Evolutionary conservation across 2,797 vertebrate species (phyloP).

Genomic region (Chaunax sp.): DNA sequence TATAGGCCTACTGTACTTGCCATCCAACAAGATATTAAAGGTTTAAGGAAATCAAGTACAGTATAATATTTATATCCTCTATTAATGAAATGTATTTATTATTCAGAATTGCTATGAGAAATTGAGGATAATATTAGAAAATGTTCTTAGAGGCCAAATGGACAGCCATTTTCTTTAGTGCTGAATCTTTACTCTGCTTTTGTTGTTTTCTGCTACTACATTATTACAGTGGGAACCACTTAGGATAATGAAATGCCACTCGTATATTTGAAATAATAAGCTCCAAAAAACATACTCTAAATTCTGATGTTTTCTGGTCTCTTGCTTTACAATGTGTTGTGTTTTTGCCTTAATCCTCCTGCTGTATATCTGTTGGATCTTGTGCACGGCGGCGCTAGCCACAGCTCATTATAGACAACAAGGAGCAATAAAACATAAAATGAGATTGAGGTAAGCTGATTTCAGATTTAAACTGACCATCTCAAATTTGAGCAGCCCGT

Average conservation of each 20-base stretch:
- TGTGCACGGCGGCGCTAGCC: slow-evolving; percentile 25
- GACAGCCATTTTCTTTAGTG: slow-evolving; percentile 35
- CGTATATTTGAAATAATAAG: slow-evolving; percentile 48
- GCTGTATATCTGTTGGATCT: slow-evolving; percentile 44
- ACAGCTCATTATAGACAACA: slow-evolving; percentile 67
- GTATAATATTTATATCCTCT: background rate
- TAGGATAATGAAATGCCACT: slow-evolving; percentile 58
- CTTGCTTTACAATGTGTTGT: slow-evolving; percentile 45
- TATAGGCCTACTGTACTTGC: too few relatives aligned
- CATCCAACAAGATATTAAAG: too few relatives aligned
- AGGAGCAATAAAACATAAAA: slow-evolving; percentile 73
- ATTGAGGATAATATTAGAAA: background rate
- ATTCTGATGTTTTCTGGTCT: slow-evolving; percentile 33
- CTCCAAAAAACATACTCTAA: slow-evolving; percentile 18
- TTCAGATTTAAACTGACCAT: slow-evolving; percentile 80
- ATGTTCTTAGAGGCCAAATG: slow-evolving; percentile 21
- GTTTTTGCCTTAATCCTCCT: slow-evolving; percentile 64
- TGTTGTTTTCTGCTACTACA: slow-evolving; percentile 36
- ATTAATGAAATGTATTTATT: background rate
- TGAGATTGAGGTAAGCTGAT: slow-evolving; percentile 83
- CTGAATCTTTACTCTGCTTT: slow-evolving; percentile 35
- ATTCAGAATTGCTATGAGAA: slow-evolving; percentile 19
- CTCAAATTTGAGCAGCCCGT: slow-evolving; percentile 60
- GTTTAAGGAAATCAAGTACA: too few relatives aligned
- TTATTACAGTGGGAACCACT: slow-evolving; percentile 50